Conservation (phyloP, 2,797 vertebrate genomes). For the Coilia nasus region DNA sequence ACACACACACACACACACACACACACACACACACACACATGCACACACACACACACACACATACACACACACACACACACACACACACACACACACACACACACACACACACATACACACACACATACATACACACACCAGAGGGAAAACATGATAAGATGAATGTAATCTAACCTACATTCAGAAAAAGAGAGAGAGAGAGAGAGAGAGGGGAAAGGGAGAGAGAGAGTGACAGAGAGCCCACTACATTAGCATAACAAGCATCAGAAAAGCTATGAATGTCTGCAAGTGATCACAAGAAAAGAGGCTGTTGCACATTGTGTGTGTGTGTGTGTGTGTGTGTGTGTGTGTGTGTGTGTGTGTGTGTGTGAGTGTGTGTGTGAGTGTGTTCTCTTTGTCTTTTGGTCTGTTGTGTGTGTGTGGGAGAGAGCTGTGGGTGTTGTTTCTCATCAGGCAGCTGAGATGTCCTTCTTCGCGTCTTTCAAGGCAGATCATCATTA, state of each 20-base stretch:
- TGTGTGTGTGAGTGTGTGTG: too few relatives aligned
- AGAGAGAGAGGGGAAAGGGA: too few relatives aligned
- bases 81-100: conserved; percentile 15
- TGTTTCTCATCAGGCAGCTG: too few relatives aligned
- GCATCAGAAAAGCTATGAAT: background rate
- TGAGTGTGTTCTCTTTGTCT: background rate
- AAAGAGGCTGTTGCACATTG: background rate
- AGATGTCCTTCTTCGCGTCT: too few relatives aligned
- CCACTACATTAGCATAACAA: background rate
- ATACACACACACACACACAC: background rate
- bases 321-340: background rate
- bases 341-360: background rate
- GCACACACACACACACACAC: conserved; percentile 21
- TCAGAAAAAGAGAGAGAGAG: background rate
- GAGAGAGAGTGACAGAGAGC: too few relatives aligned
- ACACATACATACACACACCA: background rate
- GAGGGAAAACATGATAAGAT: too few relatives aligned
- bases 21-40: background rate
- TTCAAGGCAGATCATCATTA: too few relatives aligned
- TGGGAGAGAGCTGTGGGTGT: too few relatives aligned
- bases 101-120: background rate
- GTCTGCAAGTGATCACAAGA: background rate
- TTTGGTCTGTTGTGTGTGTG: background rate
- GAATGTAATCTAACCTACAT: background rate
- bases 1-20: too few relatives aligned